Base-by-base conservation (phyloP, 1,140 invertebrate species). In the Aphelinus atriplicis region DNA sequence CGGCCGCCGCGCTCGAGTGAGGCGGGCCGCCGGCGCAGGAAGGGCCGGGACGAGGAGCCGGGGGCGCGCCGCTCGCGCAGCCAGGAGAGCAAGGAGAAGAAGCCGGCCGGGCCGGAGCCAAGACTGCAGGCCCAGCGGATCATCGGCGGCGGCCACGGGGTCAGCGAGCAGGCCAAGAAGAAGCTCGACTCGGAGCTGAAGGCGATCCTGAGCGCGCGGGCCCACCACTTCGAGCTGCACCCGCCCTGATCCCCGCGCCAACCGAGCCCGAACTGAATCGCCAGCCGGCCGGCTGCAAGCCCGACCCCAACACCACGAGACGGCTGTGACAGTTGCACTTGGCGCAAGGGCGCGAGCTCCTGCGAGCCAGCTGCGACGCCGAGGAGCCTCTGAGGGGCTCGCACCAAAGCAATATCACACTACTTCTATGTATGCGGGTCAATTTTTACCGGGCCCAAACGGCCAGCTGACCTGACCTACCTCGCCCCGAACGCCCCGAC, bases 351-450 rank as follows among this genome's bases (percentile, higher is more conserved):
- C 26, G 26, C 26, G 26, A 26, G 26, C 26, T 26, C 26, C 26
- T 26, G 26, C 26, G 26, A 10, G 47, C 5, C 62, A 9, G 7
- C 56, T 48, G 43, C 7, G 65, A 45, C 67, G 26, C 67, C 76
- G 64, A 74, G 4, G 42, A 81, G 87, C 87, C 87, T 87, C 83
- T 87, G 86, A 88, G 86, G 85, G 87, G 87, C 87, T 86, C 83
- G 84, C 77, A 82, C 86, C 84, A 26, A 88, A 88, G 86, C 83
- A 87, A 87, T 88, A 87, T 88, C 85, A 85, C 83, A 87, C 9
- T 4, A 53, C 85, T 87, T 85, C 82, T 87, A 88, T 26, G 26
- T 26, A 26, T 26, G 26, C 26, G 26, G 86, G 86, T 87, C 86
- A 86, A 87, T 87, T 87, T 87, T 79, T 88, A 88, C 26, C 26